Evolutionary conservation across 2,797 vertebrate genomes (phyloP).

Genomic region (Sternarchorhynchus goeldii): DNA sequence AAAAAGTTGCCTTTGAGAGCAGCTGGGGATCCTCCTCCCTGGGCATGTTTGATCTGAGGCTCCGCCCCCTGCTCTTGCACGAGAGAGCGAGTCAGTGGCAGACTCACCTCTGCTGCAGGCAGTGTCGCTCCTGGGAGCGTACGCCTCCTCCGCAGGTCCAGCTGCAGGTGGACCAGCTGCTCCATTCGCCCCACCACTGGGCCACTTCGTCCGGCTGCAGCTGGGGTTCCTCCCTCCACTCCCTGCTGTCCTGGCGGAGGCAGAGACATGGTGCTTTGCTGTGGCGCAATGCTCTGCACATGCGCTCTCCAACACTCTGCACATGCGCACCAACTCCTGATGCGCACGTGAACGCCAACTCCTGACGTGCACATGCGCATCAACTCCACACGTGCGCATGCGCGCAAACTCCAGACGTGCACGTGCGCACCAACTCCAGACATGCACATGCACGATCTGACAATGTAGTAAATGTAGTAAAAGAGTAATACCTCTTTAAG

Average conservation of each 20-base stretch:
- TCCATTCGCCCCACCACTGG: constrained; percentile 94
- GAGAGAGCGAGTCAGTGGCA: background rate
- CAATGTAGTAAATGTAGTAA: no score
- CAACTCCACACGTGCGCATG: no score
- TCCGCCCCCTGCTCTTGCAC: background rate
- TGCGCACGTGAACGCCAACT: constrained; percentile 21
- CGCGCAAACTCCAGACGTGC: no score
- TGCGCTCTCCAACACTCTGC: background rate
- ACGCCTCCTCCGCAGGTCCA: constrained; percentile 88
- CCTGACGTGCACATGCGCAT: no score
- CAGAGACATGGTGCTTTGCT: constrained; percentile 59
- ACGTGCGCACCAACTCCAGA: no score
- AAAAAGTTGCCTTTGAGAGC: background rate
- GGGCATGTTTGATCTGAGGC: background rate
- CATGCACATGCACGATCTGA: no score
- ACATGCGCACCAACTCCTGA: background rate
- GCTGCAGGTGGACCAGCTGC: constrained; percentile 90
- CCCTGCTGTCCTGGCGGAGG: constrained; percentile 86
- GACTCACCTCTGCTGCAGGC: constrained; percentile 83
- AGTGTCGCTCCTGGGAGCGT: constrained; percentile 87
- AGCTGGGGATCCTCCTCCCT: background rate
- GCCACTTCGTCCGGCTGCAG: constrained; percentile 82
- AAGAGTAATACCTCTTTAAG: no score
- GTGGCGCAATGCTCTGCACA: constrained; percentile 28
- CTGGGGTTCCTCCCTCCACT: constrained; percentile 74